Evolutionary conservation across 2,888 invertebrate genomes (phyloP).

Genomic region (Andrena chrysosceles): DNA sequence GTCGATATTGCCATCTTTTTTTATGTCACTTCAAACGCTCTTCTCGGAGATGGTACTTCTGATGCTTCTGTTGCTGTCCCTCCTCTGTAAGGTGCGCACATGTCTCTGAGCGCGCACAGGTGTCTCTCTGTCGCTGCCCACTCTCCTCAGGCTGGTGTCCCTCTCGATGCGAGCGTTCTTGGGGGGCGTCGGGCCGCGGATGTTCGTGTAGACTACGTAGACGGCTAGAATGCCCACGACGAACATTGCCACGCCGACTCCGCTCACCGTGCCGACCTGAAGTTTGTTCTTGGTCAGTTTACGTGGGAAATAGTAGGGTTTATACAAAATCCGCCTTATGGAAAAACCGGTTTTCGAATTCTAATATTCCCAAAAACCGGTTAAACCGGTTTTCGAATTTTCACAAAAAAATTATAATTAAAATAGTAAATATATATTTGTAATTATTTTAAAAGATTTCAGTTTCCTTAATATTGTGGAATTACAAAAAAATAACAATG

Average conservation of each 20-base stretch:
- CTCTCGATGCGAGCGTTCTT: conserved; percentile 74
- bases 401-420: no score
- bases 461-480: no score
- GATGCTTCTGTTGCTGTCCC: conserved; percentile 79
- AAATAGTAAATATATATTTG: no score
- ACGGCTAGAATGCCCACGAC: conserved; percentile 81
- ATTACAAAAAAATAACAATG: no score
- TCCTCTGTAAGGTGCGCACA: conserved; percentile 70
- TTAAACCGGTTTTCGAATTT: no score
- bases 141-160: conserved; percentile 78
- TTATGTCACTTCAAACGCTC: conserved; percentile 75
- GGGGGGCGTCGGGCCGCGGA: conserved; percentile 75
- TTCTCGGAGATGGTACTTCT: conserved; percentile 80
- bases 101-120: conserved; percentile 65
- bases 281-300: neutral
- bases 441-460: no score
- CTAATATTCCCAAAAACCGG: no score
- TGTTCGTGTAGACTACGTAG: conserved; percentile 80
- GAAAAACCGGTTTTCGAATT: no score
- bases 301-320: neutral
- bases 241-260: conserved; percentile 82
- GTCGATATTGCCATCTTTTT: neutral
- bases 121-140: conserved; percentile 77
- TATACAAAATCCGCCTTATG: no score
- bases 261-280: conserved; percentile 80